Evolutionary conservation across 2,888 invertebrate genomes (phyloP).

Genomic region (Caenorhabditis wallacei): DNA sequence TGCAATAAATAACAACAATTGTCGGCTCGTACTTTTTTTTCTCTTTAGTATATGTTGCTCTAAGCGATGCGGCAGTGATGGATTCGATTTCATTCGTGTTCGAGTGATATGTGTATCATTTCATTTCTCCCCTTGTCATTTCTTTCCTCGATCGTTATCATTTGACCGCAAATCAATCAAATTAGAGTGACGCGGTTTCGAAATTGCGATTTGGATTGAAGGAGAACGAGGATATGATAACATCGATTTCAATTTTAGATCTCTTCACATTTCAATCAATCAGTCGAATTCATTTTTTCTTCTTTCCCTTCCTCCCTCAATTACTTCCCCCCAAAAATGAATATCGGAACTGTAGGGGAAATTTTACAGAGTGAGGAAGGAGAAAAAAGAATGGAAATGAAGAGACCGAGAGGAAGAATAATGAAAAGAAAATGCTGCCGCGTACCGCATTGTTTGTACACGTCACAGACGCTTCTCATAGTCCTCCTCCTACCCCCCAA

Average conservation of each 20-base stretch:
- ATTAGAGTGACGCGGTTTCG: constrained; percentile 46
- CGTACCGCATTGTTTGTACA: constrained; percentile 53
- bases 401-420: background rate
- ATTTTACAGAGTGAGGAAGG: background rate
- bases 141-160: background rate
- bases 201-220: constrained; percentile 19
- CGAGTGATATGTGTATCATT: constrained; percentile 25
- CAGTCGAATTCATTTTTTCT: background rate
- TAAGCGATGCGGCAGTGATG: background rate
- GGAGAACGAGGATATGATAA: constrained; percentile 16
- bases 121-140: background rate
- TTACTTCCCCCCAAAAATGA: background rate
- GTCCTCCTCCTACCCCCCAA: too few relatives aligned
- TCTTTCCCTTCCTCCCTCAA: background rate
- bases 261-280: constrained; percentile 8
- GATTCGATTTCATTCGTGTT: constrained; percentile 42
- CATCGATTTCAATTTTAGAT: constrained; percentile 23
- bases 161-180: constrained; percentile 54
- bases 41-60: background rate
- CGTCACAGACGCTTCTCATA: constrained; percentile 47
- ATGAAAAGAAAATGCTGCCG: constrained; percentile 33
- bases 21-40: constrained; percentile 9
- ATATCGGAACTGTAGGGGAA: background rate
- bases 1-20: constrained; percentile 54
- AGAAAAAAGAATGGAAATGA: background rate